phyloP scores from a whole-genome alignment of 2,113 vertebrate genomes.

The Himantopus leucocephalus region DNA sequence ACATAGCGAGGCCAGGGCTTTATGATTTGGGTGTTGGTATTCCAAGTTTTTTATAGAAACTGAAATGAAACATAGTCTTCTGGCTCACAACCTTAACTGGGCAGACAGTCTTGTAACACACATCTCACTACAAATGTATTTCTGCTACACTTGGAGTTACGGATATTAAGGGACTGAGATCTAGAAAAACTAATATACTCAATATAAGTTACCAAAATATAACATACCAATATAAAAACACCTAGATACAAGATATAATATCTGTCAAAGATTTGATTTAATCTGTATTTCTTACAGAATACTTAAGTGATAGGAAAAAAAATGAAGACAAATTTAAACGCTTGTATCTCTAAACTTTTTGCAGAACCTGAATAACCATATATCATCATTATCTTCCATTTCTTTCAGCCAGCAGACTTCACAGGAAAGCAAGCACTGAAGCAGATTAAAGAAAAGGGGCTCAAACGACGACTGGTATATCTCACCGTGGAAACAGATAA shows the following conservation, averaged over 20 bases:
- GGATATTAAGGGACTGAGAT: neutral
- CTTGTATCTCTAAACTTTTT: slow-evolving; percentile 52
- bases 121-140: rapidly evolving
- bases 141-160: neutral
- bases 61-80: neutral
- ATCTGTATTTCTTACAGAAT: slow-evolving; percentile 54
- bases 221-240: neutral
- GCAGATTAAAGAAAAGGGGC: slow-evolving; percentile 87
- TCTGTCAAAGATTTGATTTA: slow-evolving; percentile 36
- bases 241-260: neutral
- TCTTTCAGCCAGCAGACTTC: slow-evolving; percentile 87
- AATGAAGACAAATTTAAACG: slow-evolving; percentile 50
- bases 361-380: neutral
- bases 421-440: slow-evolving; percentile 90
- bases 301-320: slow-evolving; percentile 41
- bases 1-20: neutral
- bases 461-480: slow-evolving; percentile 87
- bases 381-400: slow-evolving; percentile 58
- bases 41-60: neutral
- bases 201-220: neutral
- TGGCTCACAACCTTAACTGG: neutral
- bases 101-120: neutral
- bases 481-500: slow-evolving; percentile 86
- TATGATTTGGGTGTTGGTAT: neutral
- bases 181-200: neutral